phyloP scores from a whole-genome alignment of 1,140 invertebrate species.

The Zophobas atratus region DNA sequence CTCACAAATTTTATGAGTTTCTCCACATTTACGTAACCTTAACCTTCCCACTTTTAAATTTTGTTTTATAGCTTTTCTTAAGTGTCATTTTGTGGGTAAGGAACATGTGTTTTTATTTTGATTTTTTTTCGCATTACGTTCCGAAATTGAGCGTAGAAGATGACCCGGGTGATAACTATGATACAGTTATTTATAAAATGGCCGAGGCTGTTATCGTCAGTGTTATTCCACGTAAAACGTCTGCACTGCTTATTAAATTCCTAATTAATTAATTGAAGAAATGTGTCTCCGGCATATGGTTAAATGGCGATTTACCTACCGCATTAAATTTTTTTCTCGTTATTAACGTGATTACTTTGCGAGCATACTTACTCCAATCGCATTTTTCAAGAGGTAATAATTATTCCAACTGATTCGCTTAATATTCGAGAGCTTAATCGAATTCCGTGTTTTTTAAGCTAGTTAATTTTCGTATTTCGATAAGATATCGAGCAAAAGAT shows the following conservation, averaged over 20 bases:
- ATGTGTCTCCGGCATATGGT: slow-evolving; percentile 11
- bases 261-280: slow-evolving; percentile 23
- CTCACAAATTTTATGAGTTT: no score
- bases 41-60: no score
- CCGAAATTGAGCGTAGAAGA: slow-evolving; percentile 1
- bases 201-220: slow-evolving; percentile 10
- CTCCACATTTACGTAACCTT: no score
- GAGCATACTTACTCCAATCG: slow-evolving; percentile 3
- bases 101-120: no score
- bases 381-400: background rate
- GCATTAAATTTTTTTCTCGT: background rate
- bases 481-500: no score
- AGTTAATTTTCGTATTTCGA: no score
- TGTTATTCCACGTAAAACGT: background rate
- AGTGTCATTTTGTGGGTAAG: no score
- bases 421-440: no score
- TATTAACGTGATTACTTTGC: background rate
- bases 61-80: no score
- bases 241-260: slow-evolving; percentile 11
- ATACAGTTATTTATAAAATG: slow-evolving; percentile 23
- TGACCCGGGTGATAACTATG: slow-evolving; percentile 6
- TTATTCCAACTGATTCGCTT: no score
- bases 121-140: background rate
- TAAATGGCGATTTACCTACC: slow-evolving; percentile 10
- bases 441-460: no score